Evolutionary conservation across 2,888 invertebrate species (phyloP).

Genomic region (Agelastica alni): DNA sequence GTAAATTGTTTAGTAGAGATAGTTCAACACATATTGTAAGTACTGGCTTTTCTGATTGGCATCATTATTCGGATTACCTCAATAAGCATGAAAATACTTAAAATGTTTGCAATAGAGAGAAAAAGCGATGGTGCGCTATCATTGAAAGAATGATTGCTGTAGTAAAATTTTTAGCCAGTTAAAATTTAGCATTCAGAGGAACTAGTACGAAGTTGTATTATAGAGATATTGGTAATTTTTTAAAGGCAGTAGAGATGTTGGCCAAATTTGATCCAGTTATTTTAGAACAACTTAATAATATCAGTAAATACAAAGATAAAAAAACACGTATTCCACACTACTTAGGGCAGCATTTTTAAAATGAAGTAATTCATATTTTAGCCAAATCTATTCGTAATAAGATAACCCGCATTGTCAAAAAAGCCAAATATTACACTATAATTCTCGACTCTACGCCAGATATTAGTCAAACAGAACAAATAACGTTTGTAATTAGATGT

Average conservation of each 20-base stretch:
- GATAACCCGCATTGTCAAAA: no score
- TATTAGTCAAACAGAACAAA: no score
- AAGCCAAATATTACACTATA: no score
- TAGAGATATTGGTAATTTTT: conserved; percentile 12
- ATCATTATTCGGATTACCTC: no score
- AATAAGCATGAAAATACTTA: no score
- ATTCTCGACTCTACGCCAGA: no score
- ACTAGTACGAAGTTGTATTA: no score
- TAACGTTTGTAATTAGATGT: no score
- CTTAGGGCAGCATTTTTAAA: neutral
- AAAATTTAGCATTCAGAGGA: conserved; percentile 13
- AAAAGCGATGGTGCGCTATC: conserved; percentile 14
- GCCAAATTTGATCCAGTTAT: conserved; percentile 8
- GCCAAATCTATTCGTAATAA: no score
- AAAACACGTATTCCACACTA: neutral
- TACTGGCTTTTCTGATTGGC: neutral
- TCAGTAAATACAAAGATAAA: neutral
- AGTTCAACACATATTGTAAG: neutral
- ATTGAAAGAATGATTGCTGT: conserved; percentile 11
- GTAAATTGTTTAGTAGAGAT: neutral
- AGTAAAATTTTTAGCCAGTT: conserved; percentile 10
- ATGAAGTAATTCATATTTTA: no score
- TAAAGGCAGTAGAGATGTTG: conserved; percentile 9
- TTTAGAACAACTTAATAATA: neutral
- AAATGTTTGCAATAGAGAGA: conserved; percentile 19